These are phyloP conservation scores for Acrobasis suavella DNA, from an alignment of 2,888 invertebrate genomes.

Conservation along the genomic window DNA sequence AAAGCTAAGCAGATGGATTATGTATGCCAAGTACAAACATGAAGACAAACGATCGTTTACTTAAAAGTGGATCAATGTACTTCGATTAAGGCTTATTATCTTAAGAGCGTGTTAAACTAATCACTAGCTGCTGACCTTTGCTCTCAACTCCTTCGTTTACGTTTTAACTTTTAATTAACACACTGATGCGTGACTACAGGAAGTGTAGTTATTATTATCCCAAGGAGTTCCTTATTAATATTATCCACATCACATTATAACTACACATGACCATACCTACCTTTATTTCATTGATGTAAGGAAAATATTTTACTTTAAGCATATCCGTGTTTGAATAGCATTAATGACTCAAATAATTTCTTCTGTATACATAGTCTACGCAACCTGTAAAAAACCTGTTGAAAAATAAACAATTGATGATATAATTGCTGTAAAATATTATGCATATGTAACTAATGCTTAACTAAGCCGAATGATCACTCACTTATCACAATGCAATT, in stretches of 20 bases:
- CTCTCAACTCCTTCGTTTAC: neutral
- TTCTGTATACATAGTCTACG: too few relatives aligned
- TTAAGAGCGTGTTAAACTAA: neutral
- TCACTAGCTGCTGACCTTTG: neutral
- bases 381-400: too few relatives aligned
- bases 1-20: neutral
- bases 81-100: neutral
- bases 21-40: neutral
- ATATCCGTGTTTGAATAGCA: too few relatives aligned
- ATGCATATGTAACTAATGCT: too few relatives aligned
- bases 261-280: neutral
- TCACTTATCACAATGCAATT: too few relatives aligned
- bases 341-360: too few relatives aligned
- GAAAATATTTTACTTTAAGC: neutral
- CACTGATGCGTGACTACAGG: neutral
- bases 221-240: neutral
- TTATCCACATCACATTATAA: neutral
- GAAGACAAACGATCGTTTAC: neutral
- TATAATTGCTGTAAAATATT: too few relatives aligned
- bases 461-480: too few relatives aligned
- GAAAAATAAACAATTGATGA: too few relatives aligned
- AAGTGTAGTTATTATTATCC: neutral
- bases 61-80: neutral
- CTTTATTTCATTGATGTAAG: neutral
- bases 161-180: constrained; percentile 1